Evolutionary conservation across 2,797 vertebrate species (phyloP).

Genomic region (Lepidocolaptes lacrymiger): DNA sequence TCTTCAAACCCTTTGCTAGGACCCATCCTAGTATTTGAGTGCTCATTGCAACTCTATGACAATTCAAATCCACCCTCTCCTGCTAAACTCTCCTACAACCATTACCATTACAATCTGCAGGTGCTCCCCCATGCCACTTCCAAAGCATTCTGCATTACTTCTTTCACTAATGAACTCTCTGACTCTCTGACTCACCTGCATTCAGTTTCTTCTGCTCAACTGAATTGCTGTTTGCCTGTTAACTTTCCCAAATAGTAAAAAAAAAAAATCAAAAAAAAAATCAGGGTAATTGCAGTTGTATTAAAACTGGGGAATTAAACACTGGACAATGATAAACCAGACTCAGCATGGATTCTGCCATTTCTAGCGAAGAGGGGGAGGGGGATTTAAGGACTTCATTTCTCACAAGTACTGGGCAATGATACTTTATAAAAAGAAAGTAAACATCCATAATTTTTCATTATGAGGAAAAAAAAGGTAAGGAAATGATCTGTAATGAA

Average conservation of each 20-base stretch:
- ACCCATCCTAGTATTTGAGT: neutral
- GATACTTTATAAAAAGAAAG: neutral
- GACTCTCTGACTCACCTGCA: neutral
- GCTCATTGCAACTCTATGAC: neutral
- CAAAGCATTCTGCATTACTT: neutral
- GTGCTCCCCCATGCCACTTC: neutral
- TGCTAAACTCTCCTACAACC: neutral
- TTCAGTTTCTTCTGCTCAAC: neutral
- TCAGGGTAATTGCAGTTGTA: neutral
- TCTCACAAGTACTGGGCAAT: neutral
- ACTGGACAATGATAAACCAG: neutral
- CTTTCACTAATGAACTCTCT: neutral
- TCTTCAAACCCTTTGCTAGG: neutral
- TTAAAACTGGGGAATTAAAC: neutral
- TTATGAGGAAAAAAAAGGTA: neutral
- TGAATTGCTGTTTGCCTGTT: neutral
- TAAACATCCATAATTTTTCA: neutral
- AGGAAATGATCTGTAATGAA: neutral
- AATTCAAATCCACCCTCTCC: neutral
- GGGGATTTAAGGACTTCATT: neutral
- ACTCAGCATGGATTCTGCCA: neutral
- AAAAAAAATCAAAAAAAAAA: neutral
- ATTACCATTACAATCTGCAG: neutral
- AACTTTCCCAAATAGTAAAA: neutral
- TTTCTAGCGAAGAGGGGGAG: neutral